Evolutionary conservation across 2,113 vertebrate genomes (phyloP).

Genomic region (Ceuthmochares aereus): DNA sequence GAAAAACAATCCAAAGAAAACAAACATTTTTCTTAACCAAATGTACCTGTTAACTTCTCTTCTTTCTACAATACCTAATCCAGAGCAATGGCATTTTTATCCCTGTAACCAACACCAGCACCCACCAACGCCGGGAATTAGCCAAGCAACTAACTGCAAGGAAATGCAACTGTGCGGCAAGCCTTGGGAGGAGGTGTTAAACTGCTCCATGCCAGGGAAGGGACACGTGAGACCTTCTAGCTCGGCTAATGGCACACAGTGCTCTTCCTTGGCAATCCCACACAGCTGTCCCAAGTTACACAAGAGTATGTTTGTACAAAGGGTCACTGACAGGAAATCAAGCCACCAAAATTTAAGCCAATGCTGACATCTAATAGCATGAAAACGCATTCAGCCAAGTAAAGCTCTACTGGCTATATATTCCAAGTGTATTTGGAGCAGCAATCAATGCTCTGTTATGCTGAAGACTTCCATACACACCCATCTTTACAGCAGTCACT

Average conservation of each 20-base stretch:
- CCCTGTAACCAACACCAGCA: background rate
- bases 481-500: background rate
- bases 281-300: background rate
- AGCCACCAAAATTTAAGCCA: background rate
- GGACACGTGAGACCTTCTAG: background rate
- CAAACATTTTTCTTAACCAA: background rate
- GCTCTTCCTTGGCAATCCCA: background rate
- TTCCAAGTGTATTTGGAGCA: background rate
- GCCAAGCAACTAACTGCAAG: background rate
- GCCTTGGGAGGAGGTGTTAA: background rate
- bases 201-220: fast-evolving
- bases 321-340: background rate
- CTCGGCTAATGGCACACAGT: fast-evolving
- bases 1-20: background rate
- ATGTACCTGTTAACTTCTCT: background rate
- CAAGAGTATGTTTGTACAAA: background rate
- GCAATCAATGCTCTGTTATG: background rate
- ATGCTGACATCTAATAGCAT: background rate
- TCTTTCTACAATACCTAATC: background rate
- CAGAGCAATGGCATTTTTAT: background rate
- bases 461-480: background rate
- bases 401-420: background rate
- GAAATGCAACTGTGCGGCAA: background rate
- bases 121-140: background rate
- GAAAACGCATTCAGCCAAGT: background rate